A percentile compares a stretch with the other conserved stretches of the same genome.
phyloP scores from a whole-genome alignment of 2,888 invertebrate genomes.

The Trimorus sp. region DNA sequence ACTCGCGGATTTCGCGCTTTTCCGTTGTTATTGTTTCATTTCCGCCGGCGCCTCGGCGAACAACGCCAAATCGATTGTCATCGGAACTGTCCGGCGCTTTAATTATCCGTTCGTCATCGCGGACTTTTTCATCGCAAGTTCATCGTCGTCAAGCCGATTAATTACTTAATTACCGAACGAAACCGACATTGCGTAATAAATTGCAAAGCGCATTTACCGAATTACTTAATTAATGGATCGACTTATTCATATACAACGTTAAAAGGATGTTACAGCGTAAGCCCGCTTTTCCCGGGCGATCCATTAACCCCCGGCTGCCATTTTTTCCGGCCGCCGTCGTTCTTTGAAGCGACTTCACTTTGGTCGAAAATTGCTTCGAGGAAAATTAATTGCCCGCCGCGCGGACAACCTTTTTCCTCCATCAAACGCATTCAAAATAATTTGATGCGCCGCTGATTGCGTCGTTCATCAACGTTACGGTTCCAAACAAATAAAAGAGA shows the following conservation, averaged over 20 bases:
- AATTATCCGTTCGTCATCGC: neutral
- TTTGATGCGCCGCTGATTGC: slow-evolving; percentile 29
- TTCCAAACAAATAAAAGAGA: slow-evolving; percentile 31
- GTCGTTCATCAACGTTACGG: slow-evolving; percentile 32
- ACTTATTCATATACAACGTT: slow-evolving; percentile 19
- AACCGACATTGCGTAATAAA: slow-evolving; percentile 5
- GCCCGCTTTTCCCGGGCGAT: neutral
- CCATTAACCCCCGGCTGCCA: slow-evolving; percentile 2
- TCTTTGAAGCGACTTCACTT: slow-evolving; percentile 29
- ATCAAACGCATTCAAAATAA: slow-evolving; percentile 44
- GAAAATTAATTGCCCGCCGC: slow-evolving; percentile 40
- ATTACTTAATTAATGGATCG: slow-evolving; percentile 20
- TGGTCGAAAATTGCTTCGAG: slow-evolving; percentile 36
- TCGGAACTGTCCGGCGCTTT: too few species aligned
- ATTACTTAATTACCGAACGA: neutral
- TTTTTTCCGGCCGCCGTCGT: slow-evolving; percentile 13
- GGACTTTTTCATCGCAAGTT: too few species aligned
- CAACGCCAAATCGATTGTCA: neutral
- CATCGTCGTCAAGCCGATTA: neutral
- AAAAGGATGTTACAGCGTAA: slow-evolving; percentile 18
- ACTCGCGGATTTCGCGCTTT: too few species aligned
- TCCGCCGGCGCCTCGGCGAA: neutral
- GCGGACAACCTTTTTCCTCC: slow-evolving; percentile 38
- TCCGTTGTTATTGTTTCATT: too few species aligned
- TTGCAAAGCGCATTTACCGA: neutral